Conservation (phyloP, 2,113 vertebrate genomes). For the Gavia stellata region DNA sequence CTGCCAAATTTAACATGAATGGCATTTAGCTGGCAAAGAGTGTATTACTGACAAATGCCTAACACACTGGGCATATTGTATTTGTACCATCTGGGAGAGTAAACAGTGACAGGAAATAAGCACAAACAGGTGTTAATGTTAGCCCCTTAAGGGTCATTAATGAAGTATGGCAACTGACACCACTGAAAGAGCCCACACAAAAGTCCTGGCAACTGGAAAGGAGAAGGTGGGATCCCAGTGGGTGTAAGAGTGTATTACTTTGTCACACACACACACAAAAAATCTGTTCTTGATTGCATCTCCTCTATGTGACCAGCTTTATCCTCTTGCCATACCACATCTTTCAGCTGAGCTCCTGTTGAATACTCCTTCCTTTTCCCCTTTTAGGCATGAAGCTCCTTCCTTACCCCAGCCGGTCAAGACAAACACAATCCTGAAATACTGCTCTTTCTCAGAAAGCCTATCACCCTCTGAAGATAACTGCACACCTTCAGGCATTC, state of each 20-base stretch:
- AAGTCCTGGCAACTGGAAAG: neutral
- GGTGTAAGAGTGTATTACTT: neutral
- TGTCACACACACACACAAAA: neutral
- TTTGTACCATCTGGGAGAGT: slow-evolving; percentile 54
- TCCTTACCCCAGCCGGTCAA: neutral
- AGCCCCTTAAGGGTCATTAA: slow-evolving; percentile 52
- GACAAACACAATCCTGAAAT: neutral
- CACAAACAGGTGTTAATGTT: slow-evolving; percentile 64
- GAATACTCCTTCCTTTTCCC: neutral
- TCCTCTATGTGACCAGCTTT: neutral
- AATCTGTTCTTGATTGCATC: neutral
- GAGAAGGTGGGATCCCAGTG: neutral
- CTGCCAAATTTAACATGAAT: slow-evolving; percentile 22
- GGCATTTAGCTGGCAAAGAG: slow-evolving; percentile 14
- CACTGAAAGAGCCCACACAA: slow-evolving; percentile 1
- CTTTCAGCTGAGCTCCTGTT: neutral
- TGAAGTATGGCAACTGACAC: slow-evolving; percentile 30
- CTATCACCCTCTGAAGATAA: neutral
- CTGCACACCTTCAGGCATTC: neutral
- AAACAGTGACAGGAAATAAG: slow-evolving; percentile 63
- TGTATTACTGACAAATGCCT: neutral
- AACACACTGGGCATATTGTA: slow-evolving; percentile 44
- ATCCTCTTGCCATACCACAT: neutral
- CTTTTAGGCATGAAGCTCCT: neutral
- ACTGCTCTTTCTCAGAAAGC: neutral